Evolutionary conservation across 2,797 vertebrate genomes (phyloP), one percentile per base, ranked within the genome.

Genomic region (Urophycis tenuis): DNA sequence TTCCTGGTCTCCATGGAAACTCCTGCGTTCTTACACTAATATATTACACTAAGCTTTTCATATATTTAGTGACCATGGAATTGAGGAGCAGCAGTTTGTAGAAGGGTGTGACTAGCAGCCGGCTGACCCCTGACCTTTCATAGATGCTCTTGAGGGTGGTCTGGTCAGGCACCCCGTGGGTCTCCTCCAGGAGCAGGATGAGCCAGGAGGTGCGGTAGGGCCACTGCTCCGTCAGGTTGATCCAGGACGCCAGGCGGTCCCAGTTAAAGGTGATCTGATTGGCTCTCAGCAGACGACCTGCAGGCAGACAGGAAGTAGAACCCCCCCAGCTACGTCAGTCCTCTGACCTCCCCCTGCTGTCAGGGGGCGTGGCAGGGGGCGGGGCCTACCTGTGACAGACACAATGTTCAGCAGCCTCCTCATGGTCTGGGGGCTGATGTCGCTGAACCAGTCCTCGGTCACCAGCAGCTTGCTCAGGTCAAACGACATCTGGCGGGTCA

Each of bases 341-440:
- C 49, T 53, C 49, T 53, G 49, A 53, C 5, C 49, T n/a, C 49
- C 7, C 49, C 49, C 41, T 53, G 49, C 14, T n/a, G 0, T n/a
- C 22, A 17, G 19, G 73, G 8, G 60, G 60, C 3, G 60, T 25
- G n/a, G 39, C 12, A 15, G 14, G n/a, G 25, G 10, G 25, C 10
- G 19, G 53, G 22, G 11, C 74, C 25, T 41, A 97, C 98, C 98
- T 75, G 98, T 99, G 84, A 99, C 96, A 73, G 98, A 99, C 81
- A 99, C 97, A 33, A 99, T 98, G 88, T 99, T 99, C 72, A 99
- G 94, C 74, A 99, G 89, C 82, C 98, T 93, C 82, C 98, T 95
- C 97, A 99, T 99, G 71, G 96, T 98, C 91, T 99, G 98, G 11
- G 98, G 98, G 80, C 97, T 99, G 88, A 99, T 99, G 89, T 99